These are phyloP conservation scores for Himalopsyche tibetana DNA, from an alignment of 2,888 invertebrate genomes.

Conservation along the genomic window DNA sequence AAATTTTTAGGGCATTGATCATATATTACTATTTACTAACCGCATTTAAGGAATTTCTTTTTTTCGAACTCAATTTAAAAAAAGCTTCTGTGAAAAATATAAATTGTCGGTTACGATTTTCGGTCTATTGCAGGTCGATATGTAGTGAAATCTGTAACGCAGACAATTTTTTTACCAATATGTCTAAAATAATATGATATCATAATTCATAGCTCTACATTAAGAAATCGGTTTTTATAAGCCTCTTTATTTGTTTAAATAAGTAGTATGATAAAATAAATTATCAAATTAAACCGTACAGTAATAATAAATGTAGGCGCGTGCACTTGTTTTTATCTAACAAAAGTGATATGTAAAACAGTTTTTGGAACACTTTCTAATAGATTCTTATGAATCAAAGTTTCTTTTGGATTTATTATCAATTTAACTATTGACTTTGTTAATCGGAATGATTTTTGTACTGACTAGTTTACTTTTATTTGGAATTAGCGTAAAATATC, in stretches of 20 bases:
- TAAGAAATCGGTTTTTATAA: not conserved
- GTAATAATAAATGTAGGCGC: not conserved
- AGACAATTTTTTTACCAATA: not conserved
- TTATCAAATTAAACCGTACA: slow-evolving; percentile 8
- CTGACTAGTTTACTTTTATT: too few relatives aligned
- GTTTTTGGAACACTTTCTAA: not conserved
- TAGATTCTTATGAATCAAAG: not conserved
- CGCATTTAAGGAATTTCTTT: too few relatives aligned
- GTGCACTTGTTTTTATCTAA: slow-evolving; percentile 3
- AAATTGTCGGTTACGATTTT: too few relatives aligned
- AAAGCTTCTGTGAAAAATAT: too few relatives aligned
- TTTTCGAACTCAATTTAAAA: too few relatives aligned
- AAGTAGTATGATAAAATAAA: not conserved
- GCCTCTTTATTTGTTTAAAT: not conserved
- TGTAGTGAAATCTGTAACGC: too few relatives aligned
- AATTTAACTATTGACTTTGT: too few relatives aligned
- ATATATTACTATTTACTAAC: too few relatives aligned
- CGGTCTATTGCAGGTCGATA: too few relatives aligned
- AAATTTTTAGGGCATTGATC: too few relatives aligned
- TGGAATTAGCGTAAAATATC: too few relatives aligned
- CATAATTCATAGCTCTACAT: not conserved
- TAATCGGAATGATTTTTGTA: too few relatives aligned
- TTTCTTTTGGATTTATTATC: not conserved
- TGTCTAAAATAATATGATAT: not conserved
- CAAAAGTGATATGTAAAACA: not conserved